These are phyloP conservation scores for Archivesica marissinica DNA, from an alignment of 1,140 invertebrate species.

Conservation along the genomic window DNA sequence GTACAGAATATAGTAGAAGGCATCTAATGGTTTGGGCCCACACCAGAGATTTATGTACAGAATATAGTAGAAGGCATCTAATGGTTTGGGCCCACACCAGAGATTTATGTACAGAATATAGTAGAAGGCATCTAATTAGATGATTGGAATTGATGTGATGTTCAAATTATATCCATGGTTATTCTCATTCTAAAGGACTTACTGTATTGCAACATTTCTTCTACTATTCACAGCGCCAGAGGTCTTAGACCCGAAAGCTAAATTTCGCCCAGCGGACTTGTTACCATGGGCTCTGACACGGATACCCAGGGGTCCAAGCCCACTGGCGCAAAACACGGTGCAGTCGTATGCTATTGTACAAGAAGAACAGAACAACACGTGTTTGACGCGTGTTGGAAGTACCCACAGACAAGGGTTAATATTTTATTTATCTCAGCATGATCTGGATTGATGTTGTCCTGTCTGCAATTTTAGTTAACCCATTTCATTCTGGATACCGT, in stretches of 20 bases:
- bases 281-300: conserved; percentile 77
- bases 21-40: too few relatives aligned
- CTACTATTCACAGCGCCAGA: conserved; percentile 79
- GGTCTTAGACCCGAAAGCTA: conserved; percentile 84
- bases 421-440: conserved; percentile 29
- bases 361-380: conserved; percentile 80
- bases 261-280: conserved; percentile 70
- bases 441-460: conserved; percentile 15
- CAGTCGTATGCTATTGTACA: conserved; percentile 80
- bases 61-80: too few relatives aligned
- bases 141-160: too few relatives aligned
- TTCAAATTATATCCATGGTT: too few relatives aligned
- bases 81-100: too few relatives aligned
- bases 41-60: too few relatives aligned
- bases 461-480: too few relatives aligned
- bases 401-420: conserved; percentile 77
- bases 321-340: conserved; percentile 80
- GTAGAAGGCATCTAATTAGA: not conserved
- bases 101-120: too few relatives aligned
- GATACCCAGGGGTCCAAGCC: conserved; percentile 76
- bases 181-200: too few relatives aligned
- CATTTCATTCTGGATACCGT: too few relatives aligned
- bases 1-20: too few relatives aligned
- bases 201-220: too few relatives aligned
- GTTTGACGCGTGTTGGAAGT: conserved; percentile 68